A percentile compares a stretch with the other conserved stretches of the same genome.
Conservation (phyloP, 2,113 vertebrate species). For the Theristicus caerulescens region DNA sequence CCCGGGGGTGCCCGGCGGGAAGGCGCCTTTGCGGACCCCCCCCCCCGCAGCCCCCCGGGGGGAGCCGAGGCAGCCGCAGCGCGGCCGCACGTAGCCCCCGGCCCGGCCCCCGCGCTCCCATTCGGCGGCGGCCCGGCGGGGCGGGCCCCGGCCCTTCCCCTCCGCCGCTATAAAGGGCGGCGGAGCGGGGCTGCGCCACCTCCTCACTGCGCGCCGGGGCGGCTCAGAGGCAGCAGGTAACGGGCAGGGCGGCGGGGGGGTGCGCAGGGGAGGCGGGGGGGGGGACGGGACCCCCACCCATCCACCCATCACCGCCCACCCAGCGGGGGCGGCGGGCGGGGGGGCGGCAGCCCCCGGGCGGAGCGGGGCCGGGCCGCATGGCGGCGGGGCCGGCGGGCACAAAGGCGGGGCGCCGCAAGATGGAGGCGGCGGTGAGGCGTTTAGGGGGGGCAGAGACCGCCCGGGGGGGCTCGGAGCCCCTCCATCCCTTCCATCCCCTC, state of each 20-base stretch:
- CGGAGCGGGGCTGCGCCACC: neutral
- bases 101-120: neutral
- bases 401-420: neutral
- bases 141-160: neutral
- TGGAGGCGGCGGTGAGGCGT: neutral
- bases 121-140: neutral
- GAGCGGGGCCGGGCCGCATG: neutral
- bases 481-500: no score
- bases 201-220: conserved; percentile 5
- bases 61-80: neutral
- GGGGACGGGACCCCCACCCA: neutral
- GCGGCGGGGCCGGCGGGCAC: neutral
- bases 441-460: no score
- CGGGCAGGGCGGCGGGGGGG: neutral
- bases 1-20: no score
- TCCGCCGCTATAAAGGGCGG: conserved; percentile 14
- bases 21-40: neutral
- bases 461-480: neutral
- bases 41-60: no score
- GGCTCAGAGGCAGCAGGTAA: neutral
- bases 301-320: no score
- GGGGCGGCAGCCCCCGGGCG: neutral
- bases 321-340: neutral
- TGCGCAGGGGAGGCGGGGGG: neutral
- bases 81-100: conserved; percentile 68